Evolutionary conservation across 2,113 vertebrate species (phyloP).

Genomic region (Sigmodon hispidus): DNA sequence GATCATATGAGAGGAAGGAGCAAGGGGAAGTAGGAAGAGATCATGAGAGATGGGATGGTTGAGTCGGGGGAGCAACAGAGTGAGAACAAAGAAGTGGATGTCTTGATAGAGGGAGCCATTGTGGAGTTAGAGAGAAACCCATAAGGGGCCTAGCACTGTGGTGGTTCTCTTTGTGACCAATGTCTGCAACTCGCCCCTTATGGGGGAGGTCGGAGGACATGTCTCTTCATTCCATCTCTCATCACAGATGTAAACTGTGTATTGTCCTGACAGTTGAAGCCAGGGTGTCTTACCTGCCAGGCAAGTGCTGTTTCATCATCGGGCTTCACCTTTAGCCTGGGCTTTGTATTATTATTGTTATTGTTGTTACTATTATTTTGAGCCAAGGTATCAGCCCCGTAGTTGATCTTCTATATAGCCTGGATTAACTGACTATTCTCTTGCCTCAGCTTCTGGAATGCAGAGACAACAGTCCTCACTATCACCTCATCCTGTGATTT

Average conservation of each 20-base stretch:
- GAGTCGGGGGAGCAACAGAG: no score
- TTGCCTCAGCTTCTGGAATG: neutral
- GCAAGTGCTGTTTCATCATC: neutral
- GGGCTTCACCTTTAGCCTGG: neutral
- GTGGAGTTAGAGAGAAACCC: no score
- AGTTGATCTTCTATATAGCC: neutral
- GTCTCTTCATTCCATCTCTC: neutral
- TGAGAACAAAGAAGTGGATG: no score
- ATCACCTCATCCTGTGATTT: neutral
- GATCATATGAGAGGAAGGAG: no score
- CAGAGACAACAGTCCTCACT: neutral
- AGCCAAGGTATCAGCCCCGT: neutral
- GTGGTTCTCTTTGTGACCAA: neutral
- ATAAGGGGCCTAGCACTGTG: no score
- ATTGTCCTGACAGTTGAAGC: neutral
- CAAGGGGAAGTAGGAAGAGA: no score
- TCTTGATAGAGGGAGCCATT: no score
- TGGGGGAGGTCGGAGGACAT: no score
- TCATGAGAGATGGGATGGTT: no score
- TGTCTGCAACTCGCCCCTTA: accelerated
- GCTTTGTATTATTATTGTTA: neutral
- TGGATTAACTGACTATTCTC: neutral
- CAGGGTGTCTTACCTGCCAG: neutral
- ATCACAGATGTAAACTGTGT: neutral
- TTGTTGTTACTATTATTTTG: neutral